Percentiles rank a stretch among this genome's conserved stretches.
Evolutionary conservation across 2,797 vertebrate species (phyloP).

Genomic region (Urophycis tenuis): DNA sequence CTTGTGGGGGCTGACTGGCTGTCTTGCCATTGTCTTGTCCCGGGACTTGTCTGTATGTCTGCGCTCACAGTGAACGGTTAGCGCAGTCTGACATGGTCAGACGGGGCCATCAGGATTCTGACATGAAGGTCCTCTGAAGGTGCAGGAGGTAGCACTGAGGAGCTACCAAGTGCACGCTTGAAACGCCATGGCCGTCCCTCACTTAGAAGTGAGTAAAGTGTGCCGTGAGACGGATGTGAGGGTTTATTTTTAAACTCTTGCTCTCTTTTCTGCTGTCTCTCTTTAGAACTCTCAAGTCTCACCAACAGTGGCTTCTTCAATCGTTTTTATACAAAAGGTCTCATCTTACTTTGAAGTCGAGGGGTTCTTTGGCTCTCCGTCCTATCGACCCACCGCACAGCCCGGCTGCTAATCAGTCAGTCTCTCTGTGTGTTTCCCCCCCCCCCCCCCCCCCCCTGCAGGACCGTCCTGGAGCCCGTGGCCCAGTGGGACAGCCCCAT

Average conservation of each 20-base stretch:
- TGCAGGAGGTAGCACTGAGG: not conserved
- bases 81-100: not conserved
- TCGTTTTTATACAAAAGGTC: not conserved
- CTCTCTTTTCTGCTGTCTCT: too few species aligned
- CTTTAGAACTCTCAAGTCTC: too few species aligned
- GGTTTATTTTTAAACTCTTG: too few species aligned
- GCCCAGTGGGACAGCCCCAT: conserved; percentile 98
- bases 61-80: not conserved
- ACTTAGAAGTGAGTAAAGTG: not conserved
- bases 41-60: not conserved
- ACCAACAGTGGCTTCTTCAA: not conserved
- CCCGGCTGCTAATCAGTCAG: not conserved
- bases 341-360: not conserved
- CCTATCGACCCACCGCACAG: not conserved
- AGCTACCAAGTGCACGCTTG: not conserved
- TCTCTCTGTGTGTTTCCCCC: not conserved
- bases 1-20: not conserved
- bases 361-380: not conserved
- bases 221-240: too few species aligned
- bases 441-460: too few species aligned
- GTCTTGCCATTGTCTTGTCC: not conserved
- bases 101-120: not conserved
- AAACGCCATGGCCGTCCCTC: not conserved
- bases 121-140: not conserved
- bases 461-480: conserved; percentile 70